phyloP scores from a whole-genome alignment of 2,113 vertebrate species.

The Ceyx melanurus region DNA sequence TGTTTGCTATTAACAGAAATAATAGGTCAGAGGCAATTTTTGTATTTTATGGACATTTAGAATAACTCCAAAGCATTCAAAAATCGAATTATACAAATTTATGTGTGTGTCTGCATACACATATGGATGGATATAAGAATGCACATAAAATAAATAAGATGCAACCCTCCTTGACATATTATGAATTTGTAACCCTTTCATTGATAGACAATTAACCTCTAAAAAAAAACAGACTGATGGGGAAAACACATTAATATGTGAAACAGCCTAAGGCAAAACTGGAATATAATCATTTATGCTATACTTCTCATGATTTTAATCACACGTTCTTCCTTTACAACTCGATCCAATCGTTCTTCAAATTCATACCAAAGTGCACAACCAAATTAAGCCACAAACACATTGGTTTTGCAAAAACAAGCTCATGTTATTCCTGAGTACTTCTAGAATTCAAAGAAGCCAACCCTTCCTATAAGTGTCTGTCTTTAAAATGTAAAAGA shows the following conservation, averaged over 20 bases:
- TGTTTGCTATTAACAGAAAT: background rate
- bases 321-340: background rate
- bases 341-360: background rate
- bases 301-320: background rate
- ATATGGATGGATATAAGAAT: background rate
- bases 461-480: background rate
- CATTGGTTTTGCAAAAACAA: background rate
- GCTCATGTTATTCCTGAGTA: background rate
- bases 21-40: background rate
- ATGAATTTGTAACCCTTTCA: background rate
- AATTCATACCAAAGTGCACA: background rate
- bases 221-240: background rate
- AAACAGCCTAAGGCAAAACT: background rate
- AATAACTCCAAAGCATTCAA: constrained; percentile 1
- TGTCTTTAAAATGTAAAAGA: background rate
- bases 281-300: background rate
- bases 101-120: background rate
- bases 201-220: background rate
- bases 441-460: background rate
- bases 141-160: background rate
- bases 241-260: background rate
- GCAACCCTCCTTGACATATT: background rate
- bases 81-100: background rate
- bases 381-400: background rate
- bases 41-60: background rate